Conservation (phyloP, 2,113 vertebrate species). For the Mobula hypostoma region DNA sequence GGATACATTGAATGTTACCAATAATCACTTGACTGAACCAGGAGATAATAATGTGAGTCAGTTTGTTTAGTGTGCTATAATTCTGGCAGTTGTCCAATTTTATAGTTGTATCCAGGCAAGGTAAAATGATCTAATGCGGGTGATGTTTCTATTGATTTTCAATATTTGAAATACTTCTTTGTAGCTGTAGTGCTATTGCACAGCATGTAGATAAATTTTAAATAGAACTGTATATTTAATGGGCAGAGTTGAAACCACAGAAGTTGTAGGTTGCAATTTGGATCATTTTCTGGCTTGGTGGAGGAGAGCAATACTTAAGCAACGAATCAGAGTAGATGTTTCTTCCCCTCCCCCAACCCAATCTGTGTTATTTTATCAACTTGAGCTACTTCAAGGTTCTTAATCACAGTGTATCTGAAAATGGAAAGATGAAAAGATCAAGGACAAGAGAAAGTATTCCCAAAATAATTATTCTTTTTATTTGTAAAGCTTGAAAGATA, state of each 20-base stretch:
- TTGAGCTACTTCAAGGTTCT: neutral
- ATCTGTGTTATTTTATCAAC: neutral
- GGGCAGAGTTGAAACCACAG: neutral
- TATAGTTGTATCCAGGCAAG: neutral
- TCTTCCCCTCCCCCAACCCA: neutral
- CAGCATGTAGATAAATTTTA: neutral
- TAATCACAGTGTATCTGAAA: neutral
- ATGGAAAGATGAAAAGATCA: neutral
- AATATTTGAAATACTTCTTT: neutral
- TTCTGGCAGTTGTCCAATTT: neutral
- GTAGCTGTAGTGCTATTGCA: neutral
- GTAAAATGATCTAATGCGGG: neutral
- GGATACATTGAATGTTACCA: neutral
- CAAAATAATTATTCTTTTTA: neutral
- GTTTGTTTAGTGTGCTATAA: neutral
- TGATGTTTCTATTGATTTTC: neutral
- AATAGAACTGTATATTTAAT: neutral
- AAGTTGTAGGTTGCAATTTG: neutral
- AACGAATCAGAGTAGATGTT: neutral
- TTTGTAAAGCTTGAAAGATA: neutral
- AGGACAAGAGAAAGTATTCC: neutral
- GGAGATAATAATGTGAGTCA: constrained; percentile 30
- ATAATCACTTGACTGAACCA: neutral
- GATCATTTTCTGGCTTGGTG: neutral
- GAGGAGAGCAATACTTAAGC: neutral